Base-by-base conservation (phyloP, 23 tunicate genomes). In the Trididemnum miniatum region DNA sequence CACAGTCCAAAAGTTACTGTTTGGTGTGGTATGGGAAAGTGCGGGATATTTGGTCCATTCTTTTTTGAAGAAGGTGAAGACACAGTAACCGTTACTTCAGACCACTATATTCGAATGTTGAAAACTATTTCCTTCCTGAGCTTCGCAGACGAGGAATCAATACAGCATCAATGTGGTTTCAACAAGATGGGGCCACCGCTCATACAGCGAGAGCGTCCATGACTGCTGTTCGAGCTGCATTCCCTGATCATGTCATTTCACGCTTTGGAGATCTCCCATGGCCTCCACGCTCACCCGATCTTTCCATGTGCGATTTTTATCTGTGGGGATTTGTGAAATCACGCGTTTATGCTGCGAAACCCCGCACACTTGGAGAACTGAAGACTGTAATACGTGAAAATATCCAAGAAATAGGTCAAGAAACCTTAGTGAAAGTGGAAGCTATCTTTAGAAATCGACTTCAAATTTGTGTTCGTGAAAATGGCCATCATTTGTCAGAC, bases 231-330 rank as follows among this genome's bases (percentile, higher is more conserved):
- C 67, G 26, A 26, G 67, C 15, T 26, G n/a, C n/a, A 26, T 62
- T 62, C n/a, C 26, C 67, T 3, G 26, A 26, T 62, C 67, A 62
- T 62, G 67, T 62, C n/a, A 62, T 62, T 62, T 62, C 67, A 12
- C 67, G 15, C 25, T 26, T 22, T 3, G 67, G 67, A 12, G 67
- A 62, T n/a, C 15, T 62, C 26, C 5, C 25, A 18, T 62, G 67
- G 67, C 67, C 67, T 62, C 67, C 67, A 62, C 67, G 67, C n/a
- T 12, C 67, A 3, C 67, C 29, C 25, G 67, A 62, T 62, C 5
- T 62, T 12, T 12, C 23, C n/a, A 22, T 26, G 5, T 62, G 67
- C n/a, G 67, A 62, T n/a, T 62, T 62, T 62, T 62, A 12, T 24
- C 67, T 62, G n/a, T 62, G 67, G 67, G 67, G 67, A 3, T 22